Base-by-base conservation (phyloP, 2,797 vertebrate genomes). In the Peromyscus melanophrys region DNA sequence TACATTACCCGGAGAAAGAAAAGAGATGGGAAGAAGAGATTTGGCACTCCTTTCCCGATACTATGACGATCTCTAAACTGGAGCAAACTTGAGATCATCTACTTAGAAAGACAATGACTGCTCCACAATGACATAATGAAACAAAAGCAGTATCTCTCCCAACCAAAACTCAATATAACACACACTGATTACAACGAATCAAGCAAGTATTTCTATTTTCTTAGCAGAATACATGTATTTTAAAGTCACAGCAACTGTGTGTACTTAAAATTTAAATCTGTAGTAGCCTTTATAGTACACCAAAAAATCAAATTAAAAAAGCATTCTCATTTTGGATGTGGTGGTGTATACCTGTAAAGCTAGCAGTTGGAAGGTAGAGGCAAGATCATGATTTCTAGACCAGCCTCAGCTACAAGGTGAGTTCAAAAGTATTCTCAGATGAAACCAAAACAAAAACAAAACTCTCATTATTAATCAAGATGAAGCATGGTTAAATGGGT, bases 261-360 rank as follows among this genome's bases (percentile, higher is more conserved):
- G 3, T 77, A n/a, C 9, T 37, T 63, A 52, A 82, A 69, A 92
- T 73, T 92, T 46, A 92, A 40, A 85, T 78, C 40, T 94, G 61
- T 96, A 46, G 1, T 94, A 95, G 78, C 4, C 71, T 95, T 83
- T 96, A 75, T 43, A 73, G 16, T 65, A 81, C 85, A 80, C n/a
- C 57, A 80, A 92, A 97, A 83, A 81, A 85, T 90, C 13, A 93
- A 90, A 69, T 83, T 87, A 67, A 87, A 96, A 93, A 97, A 95
- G n/a, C 12, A 96, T 94, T 95, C n/a, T 87, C 13, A n/a, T 55
- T 55, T 59, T 31, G 65, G 23, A 46, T 25, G 9, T 59, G 85
- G 67, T 37, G 13, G 40, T 34, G 25, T 16, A 76, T 1, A 25
- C 14, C 85, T 71, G 14, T 40, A 71, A 52, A 40, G 40, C 31